phyloP scores from a whole-genome alignment of 2,888 invertebrate genomes.

The Caradrina kadenii region DNA sequence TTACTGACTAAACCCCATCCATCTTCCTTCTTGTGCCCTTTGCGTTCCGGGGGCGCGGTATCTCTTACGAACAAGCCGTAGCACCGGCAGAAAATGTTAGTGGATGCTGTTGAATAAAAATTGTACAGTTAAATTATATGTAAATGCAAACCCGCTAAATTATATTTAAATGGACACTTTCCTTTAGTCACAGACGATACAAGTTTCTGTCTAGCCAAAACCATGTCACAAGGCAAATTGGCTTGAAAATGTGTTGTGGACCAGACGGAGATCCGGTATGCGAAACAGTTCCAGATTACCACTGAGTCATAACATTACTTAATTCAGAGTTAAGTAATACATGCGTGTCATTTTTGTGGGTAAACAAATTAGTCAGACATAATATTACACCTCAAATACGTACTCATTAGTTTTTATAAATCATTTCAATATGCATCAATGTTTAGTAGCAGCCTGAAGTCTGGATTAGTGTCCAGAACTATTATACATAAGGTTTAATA shows the following conservation, averaged over 20 bases:
- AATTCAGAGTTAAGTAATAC: conserved; percentile 30
- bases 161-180: conserved; percentile 15
- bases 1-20: too few relatives aligned
- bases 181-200: conserved; percentile 21
- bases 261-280: conserved; percentile 25
- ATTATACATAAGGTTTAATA: too few relatives aligned
- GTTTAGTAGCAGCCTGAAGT: background rate
- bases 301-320: conserved; percentile 36
- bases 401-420: conserved; percentile 1
- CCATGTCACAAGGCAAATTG: conserved; percentile 40
- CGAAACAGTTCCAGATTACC: conserved; percentile 4
- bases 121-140: too few relatives aligned
- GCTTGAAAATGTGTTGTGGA: conserved; percentile 2
- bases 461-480: too few relatives aligned
- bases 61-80: too few relatives aligned
- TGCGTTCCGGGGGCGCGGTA: too few relatives aligned
- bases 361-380: conserved; percentile 3
- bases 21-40: too few relatives aligned
- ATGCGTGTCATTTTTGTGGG: conserved; percentile 15
- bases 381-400: too few relatives aligned
- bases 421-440: background rate
- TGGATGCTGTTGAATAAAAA: too few relatives aligned
- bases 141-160: background rate
- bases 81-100: too few relatives aligned
- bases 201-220: conserved; percentile 18